These are phyloP conservation scores for Drosophila recens DNA, from an alignment of 2,888 invertebrate species.

Conservation along the genomic window DNA sequence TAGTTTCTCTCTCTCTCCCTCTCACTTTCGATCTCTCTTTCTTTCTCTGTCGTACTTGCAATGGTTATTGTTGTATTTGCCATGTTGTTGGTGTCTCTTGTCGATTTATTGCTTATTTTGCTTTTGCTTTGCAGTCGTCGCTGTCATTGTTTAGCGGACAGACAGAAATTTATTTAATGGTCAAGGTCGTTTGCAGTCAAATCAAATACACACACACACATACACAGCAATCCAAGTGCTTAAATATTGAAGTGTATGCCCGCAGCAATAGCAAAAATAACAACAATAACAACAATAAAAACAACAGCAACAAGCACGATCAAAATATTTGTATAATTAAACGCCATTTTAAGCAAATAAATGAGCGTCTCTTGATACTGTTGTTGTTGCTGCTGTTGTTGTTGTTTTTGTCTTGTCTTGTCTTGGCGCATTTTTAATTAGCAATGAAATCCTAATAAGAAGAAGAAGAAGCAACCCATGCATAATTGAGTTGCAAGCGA, in stretches of 20 bases:
- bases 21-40: not conserved
- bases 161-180: conserved; percentile 74
- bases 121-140: conserved; percentile 69
- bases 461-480: conserved; percentile 51
- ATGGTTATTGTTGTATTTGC: conserved; percentile 11
- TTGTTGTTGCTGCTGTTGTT: conserved; percentile 5
- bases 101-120: conserved; percentile 77
- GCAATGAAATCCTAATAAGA: conserved; percentile 67
- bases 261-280: conserved; percentile 31
- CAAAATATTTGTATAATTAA: conserved; percentile 70
- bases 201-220: conserved; percentile 46
- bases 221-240: conserved; percentile 14
- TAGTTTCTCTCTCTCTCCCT: not conserved
- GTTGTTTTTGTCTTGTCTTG: conserved; percentile 20
- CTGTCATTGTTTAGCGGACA: conserved; percentile 37
- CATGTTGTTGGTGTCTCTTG: conserved; percentile 40
- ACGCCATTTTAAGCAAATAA: conserved; percentile 75
- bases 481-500: conserved; percentile 70
- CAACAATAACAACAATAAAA: conserved; percentile 26
- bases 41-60: not conserved
- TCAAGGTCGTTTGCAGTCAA: conserved; percentile 79
- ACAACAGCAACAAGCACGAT: conserved; percentile 26
- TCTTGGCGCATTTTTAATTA: conserved; percentile 75
- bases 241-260: conserved; percentile 26
- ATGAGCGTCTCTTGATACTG: conserved; percentile 43